Conservation (phyloP, 2,797 vertebrate genomes). For the Apodemus agrarius region DNA sequence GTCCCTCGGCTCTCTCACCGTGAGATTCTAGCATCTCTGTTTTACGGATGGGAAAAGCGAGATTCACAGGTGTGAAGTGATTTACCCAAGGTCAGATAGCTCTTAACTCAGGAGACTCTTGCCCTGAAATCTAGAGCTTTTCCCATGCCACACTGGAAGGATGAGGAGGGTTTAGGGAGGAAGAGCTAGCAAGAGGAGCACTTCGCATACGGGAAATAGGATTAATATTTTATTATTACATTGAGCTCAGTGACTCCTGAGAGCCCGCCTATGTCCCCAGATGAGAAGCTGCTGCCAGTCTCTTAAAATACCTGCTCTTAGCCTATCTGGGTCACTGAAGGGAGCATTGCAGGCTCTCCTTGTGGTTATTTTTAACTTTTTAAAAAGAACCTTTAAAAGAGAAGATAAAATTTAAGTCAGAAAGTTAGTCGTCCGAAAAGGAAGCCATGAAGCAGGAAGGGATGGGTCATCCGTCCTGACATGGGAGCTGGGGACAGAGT, state of each 20-base stretch:
- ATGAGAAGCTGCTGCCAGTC: slow-evolving; percentile 58
- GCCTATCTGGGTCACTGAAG: slow-evolving; percentile 77
- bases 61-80: not conserved
- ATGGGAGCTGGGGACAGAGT: not conserved
- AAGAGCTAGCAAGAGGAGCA: not conserved
- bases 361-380: slow-evolving; percentile 72
- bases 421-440: slow-evolving; percentile 51
- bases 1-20: not conserved
- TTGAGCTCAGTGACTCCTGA: slow-evolving; percentile 64
- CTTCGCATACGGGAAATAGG: slow-evolving; percentile 21
- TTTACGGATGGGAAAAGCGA: not conserved
- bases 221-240: slow-evolving; percentile 76
- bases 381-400: slow-evolving; percentile 61
- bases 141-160: not conserved
- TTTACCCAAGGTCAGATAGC: not conserved
- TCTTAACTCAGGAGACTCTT: not conserved
- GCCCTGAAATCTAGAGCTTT: slow-evolving; percentile 7
- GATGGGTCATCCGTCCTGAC: not conserved
- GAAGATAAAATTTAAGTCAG: slow-evolving; percentile 47
- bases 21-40: not conserved
- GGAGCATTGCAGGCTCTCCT: slow-evolving; percentile 72
- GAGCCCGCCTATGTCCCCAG: slow-evolving; percentile 46
- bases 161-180: not conserved
- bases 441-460: not conserved
- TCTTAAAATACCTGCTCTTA: slow-evolving; percentile 70